phyloP scores from a whole-genome alignment of 2,797 vertebrate species.

The Amblyopsis hoosieri region DNA sequence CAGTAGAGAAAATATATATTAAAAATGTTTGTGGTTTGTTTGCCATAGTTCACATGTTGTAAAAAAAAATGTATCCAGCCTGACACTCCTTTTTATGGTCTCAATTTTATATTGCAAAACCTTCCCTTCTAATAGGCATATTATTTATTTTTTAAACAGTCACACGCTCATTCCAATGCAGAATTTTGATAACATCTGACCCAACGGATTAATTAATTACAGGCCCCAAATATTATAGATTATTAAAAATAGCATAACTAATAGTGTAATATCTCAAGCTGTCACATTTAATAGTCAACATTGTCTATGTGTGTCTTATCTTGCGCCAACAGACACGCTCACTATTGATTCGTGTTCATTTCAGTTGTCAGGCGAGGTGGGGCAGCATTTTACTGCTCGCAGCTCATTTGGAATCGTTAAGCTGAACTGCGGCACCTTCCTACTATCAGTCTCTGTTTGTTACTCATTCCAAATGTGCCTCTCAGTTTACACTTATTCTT shows the following conservation, averaged over 20 bases:
- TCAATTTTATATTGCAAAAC: too few relatives aligned
- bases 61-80: too few relatives aligned
- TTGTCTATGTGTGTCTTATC: slow-evolving; percentile 99
- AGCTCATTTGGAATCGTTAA: slow-evolving; percentile 99
- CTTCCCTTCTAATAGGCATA: too few relatives aligned
- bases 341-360: slow-evolving; percentile 99
- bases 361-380: slow-evolving; percentile 88
- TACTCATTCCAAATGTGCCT: slow-evolving; percentile 37
- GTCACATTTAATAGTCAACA: slow-evolving; percentile 99
- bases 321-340: slow-evolving; percentile 95
- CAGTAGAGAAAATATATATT: too few relatives aligned
- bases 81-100: too few relatives aligned
- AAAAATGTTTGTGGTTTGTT: too few relatives aligned
- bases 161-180: neutral
- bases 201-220: slow-evolving; percentile 99
- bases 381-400: slow-evolving; percentile 85
- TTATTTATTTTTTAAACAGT: neutral
- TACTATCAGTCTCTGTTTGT: slow-evolving; percentile 1
- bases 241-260: slow-evolving; percentile 99
- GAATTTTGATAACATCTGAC: slow-evolving; percentile 96
- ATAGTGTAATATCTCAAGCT: slow-evolving; percentile 99
- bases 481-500: neutral
- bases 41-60: too few relatives aligned
- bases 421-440: slow-evolving; percentile 63
- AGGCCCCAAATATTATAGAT: slow-evolving; percentile 99